Evolutionary conservation across 1,140 invertebrate species (phyloP).

Genomic region (Copidosoma floridanum): DNA sequence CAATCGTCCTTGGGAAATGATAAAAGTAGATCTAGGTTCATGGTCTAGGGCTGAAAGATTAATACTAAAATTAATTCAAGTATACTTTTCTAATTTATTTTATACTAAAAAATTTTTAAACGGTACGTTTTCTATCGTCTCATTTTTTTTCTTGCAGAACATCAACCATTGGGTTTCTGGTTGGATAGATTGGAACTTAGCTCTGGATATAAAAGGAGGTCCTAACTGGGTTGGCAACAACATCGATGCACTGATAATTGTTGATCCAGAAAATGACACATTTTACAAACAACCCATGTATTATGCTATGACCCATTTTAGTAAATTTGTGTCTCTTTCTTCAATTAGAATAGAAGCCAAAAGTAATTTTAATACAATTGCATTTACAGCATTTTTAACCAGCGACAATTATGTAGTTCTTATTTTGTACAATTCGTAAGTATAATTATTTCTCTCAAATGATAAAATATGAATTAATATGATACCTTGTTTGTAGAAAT

Average conservation of each 20-base stretch:
- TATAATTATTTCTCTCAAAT: background rate
- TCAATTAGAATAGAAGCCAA: conserved; percentile 56
- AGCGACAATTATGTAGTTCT: conserved; percentile 60
- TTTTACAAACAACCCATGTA: conserved; percentile 54
- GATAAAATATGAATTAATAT: background rate
- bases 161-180: conserved; percentile 67
- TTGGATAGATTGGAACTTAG: conserved; percentile 92
- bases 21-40: conserved; percentile 67
- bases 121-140: too few relatives aligned
- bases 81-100: too few relatives aligned
- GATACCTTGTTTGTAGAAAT: conserved; percentile 1
- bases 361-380: conserved; percentile 27
- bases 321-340: conserved; percentile 71
- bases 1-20: conserved; percentile 15
- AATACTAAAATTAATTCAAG: conserved; percentile 67
- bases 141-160: conserved; percentile 23
- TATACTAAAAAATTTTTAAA: too few relatives aligned
- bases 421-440: conserved; percentile 67
- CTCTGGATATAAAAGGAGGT: conserved; percentile 72
- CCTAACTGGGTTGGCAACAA: conserved; percentile 80
- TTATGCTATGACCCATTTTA: conserved; percentile 85
- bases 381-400: conserved; percentile 58
- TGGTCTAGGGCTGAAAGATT: conserved; percentile 75
- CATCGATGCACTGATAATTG: conserved; percentile 78
- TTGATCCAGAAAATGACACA: conserved; percentile 58